Evolutionary conservation across 2,888 invertebrate species (phyloP).

Genomic region (Dexiosoma caninum): DNA sequence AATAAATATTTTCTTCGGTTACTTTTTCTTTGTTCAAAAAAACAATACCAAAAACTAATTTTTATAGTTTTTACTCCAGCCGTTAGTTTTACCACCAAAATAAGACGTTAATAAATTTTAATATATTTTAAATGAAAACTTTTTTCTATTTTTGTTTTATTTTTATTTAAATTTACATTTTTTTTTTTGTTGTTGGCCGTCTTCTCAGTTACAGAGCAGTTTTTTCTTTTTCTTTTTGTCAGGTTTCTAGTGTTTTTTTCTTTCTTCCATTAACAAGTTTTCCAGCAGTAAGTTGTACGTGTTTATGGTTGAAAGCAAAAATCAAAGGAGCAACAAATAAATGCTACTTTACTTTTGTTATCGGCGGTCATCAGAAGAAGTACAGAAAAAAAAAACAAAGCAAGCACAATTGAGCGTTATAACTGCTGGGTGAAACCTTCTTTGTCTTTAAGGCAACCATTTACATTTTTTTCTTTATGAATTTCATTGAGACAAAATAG

Average conservation of each 20-base stretch:
- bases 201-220: slow-evolving; percentile 8
- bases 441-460: neutral
- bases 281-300: neutral
- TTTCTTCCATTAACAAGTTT: neutral
- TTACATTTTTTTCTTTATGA: no score
- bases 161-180: slow-evolving; percentile 27
- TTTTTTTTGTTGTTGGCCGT: neutral
- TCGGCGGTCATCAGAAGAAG: slow-evolving; percentile 31
- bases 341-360: slow-evolving; percentile 21
- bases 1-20: neutral
- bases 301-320: slow-evolving; percentile 12
- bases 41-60: neutral
- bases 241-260: neutral
- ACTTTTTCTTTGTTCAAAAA: no score
- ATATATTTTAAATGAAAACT: slow-evolving; percentile 1
- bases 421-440: slow-evolving; percentile 26
- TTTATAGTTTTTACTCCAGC: neutral
- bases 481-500: no score
- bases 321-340: neutral
- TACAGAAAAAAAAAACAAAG: neutral
- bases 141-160: slow-evolving; percentile 14
- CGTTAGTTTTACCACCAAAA: slow-evolving; percentile 24
- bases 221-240: neutral
- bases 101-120: slow-evolving; percentile 15
- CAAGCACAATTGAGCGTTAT: slow-evolving; percentile 57